Evolutionary conservation across 2,113 vertebrate species (phyloP).

Genomic region (Corydoras sp.): DNA sequence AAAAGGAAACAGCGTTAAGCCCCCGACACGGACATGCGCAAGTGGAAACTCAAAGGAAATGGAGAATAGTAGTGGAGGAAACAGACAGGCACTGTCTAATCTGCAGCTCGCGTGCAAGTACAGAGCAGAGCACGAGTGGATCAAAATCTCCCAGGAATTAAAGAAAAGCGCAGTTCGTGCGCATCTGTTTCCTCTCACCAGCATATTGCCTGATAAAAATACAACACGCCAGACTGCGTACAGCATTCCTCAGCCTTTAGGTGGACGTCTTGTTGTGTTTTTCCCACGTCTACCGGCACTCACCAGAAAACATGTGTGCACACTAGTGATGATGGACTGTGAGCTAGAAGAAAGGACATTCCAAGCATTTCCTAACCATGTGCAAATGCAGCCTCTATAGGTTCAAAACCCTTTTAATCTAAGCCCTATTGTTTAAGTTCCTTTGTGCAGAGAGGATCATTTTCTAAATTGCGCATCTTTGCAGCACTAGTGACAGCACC

Average conservation of each 20-base stretch:
- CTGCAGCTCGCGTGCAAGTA: slow-evolving; percentile 79
- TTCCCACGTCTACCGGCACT: slow-evolving; percentile 11
- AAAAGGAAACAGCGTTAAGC: slow-evolving; percentile 62
- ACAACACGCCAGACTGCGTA: slow-evolving; percentile 66
- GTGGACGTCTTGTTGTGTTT: not conserved
- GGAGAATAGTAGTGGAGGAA: slow-evolving; percentile 82
- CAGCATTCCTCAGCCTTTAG: slow-evolving; percentile 43
- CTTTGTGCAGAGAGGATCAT: too few relatives aligned
- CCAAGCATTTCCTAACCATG: too few relatives aligned
- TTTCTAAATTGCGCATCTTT: too few relatives aligned
- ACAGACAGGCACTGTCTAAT: slow-evolving; percentile 70
- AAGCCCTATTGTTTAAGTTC: too few relatives aligned
- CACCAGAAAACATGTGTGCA: not conserved
- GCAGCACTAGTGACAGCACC: too few relatives aligned
- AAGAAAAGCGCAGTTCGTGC: slow-evolving; percentile 80
- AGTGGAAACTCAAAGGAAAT: slow-evolving; percentile 94
- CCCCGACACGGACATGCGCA: slow-evolving; percentile 81
- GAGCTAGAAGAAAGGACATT: too few relatives aligned
- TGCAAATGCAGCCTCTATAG: too few relatives aligned
- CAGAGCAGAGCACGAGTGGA: slow-evolving; percentile 77
- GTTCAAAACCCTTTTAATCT: too few relatives aligned
- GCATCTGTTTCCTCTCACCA: slow-evolving; percentile 97
- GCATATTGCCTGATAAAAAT: slow-evolving; percentile 85
- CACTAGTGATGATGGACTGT: too few relatives aligned
- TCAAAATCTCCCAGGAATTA: slow-evolving; percentile 82